Base-by-base conservation (phyloP, 2,888 invertebrate species). In the Glaucopsyche alexis region DNA sequence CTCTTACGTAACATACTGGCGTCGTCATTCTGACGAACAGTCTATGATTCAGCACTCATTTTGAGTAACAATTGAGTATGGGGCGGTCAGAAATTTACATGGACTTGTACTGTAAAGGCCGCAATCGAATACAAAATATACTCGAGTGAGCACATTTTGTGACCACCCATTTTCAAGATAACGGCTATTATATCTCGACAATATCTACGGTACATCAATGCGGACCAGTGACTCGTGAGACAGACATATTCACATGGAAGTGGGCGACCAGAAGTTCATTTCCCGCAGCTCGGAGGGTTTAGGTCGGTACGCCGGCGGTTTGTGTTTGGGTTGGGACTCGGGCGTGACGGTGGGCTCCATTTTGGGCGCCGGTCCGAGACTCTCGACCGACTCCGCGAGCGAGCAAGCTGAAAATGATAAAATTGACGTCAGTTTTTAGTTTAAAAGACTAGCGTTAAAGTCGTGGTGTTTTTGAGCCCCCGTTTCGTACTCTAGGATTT, bases 261-360 rank as follows among this genome's bases (percentile, higher is more conserved):
- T 96, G 0, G 97, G 97, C 7, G 96, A 96, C 96, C 96, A 96
- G 89, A 96, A 97, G 86, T 97, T 97, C 95, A 97, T 95, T 87
- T 97, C 97, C 67, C 96, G 88, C 14, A 96, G 88, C 82, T 96
- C 96, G 0, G 96, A 95, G 0, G 95, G 95, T 82, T 94, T 95
- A 0, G 95, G 93, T 79, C 93, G 92, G 79, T 94, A 90, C 19
- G 86, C 81, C 49, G 84, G 75, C n/a, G 85, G 79, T 64, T 85
- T 87, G 7, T 80, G 81, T 52, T 87, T 91, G 40, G 87, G 84
- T 75, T 81, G 87, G 0, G 82, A 79, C 8, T 80, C 52, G 2
- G 79, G 40, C 14, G 81, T 70, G 3, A 80, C 74, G 60, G 82
- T 80, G 0, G 82, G 76, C 2, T 85, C 86, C 47, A 80, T 81